Base-by-base conservation (phyloP, 2,888 invertebrate species). In the Melangyna quadrimaculata region DNA sequence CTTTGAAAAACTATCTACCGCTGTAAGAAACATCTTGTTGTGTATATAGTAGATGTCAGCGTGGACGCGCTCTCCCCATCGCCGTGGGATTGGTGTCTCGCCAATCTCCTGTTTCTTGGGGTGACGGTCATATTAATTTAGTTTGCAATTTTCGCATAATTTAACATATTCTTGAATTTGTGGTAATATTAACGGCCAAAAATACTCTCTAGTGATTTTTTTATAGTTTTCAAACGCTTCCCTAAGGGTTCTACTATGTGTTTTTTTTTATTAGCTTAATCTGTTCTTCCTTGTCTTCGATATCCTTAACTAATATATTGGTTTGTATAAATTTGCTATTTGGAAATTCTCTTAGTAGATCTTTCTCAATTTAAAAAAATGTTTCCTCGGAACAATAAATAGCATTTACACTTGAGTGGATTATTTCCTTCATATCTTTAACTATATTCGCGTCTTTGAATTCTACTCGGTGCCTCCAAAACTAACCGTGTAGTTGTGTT, bases 41-140 rank as follows among this genome's bases (percentile, higher is more conserved):
- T 67, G 51, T 17, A 51, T 73, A 19, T 43, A 51, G 22, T 37
- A 70, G n/a, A 80, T 74, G 32, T 80, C 74, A 43, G 74, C 40
- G 53, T 80, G 63, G 9, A 80, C 12, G 3, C 61, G 69, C 29
- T 79, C 79, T 19, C 65, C 72, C 40, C 45, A 4, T n/a, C 24
- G 32, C 10, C 22, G 35, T 14, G 79, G 67, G 2, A 67, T 79
- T 10, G 73, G 72, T 22, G 79, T 67, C 24, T 27, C 51, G 9
- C 51, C 37, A 8, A 69, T n/a, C 24, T 35, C 51, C 8, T 29
- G 51, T 35, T 51, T 69, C 12, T 48, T 48, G n/a, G 37, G 67
- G 17, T 69, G 63, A 7, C 63, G 24, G 27, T 65, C 37, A 69
- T 53, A 79, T 17, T 87, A 82, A 24, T 45, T 45, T 45, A 45